Percentiles rank a stretch among this genome's conserved stretches.
phyloP scores from a whole-genome alignment of 2,797 vertebrate genomes.

The Ctenosaura bakeri region DNA sequence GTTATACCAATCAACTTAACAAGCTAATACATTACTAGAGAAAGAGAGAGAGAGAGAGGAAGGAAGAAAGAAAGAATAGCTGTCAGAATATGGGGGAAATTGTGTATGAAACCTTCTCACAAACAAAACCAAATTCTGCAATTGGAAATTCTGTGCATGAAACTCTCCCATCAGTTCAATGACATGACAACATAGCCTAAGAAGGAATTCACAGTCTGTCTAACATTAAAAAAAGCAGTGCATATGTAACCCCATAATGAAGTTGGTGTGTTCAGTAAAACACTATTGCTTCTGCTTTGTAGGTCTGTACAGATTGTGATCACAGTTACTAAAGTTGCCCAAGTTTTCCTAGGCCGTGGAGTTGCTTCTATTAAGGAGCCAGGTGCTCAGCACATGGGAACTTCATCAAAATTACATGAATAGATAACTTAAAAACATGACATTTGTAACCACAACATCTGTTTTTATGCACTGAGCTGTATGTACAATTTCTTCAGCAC shows the following conservation, averaged over 20 bases:
- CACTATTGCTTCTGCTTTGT: too few species aligned
- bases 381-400: background rate
- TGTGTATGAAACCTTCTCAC: too few species aligned
- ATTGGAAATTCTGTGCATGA: background rate
- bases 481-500: background rate
- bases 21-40: too few species aligned
- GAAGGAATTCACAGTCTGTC: background rate
- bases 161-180: background rate
- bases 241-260: background rate
- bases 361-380: background rate
- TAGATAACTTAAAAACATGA: too few species aligned
- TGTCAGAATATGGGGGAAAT: too few species aligned
- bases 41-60: too few species aligned
- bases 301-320: background rate
- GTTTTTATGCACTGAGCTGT: background rate
- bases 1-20: too few species aligned
- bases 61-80: background rate
- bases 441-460: background rate
- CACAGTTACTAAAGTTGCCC: background rate
- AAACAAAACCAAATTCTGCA: background rate
- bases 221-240: background rate
- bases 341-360: background rate
- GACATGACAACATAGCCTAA: background rate
- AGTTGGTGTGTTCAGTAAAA: background rate
- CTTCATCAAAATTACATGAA: background rate